Conservation (phyloP, 2,888 invertebrate species). For the Tiliacea aurago region DNA sequence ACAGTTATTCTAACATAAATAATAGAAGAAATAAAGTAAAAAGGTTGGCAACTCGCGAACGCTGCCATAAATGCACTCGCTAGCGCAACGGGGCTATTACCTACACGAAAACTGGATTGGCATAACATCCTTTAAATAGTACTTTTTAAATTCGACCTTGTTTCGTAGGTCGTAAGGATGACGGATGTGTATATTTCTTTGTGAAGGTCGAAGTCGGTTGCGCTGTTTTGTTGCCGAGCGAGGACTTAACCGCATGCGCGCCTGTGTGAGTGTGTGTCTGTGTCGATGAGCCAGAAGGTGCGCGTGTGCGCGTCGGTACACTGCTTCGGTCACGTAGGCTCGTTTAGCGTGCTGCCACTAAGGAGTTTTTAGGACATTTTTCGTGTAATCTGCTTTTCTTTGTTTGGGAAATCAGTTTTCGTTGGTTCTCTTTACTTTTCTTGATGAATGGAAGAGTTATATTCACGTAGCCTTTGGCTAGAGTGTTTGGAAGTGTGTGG, state of each 20-base stretch:
- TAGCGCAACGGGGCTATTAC: constrained; percentile 88
- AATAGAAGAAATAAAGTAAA: constrained; percentile 76
- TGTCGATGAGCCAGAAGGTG: constrained; percentile 69
- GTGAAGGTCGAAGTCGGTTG: constrained; percentile 86
- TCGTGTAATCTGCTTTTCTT: constrained; percentile 70
- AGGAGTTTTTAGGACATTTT: constrained; percentile 80
- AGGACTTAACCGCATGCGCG: constrained; percentile 80
- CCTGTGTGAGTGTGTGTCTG: constrained; percentile 76
- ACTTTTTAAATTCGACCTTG: constrained; percentile 70
- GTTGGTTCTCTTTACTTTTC: constrained; percentile 23
- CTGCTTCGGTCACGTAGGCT: constrained; percentile 89
- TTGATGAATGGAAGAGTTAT: background rate
- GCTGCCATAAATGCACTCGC: constrained; percentile 89
- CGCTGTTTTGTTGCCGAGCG: constrained; percentile 64
- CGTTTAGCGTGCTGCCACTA: constrained; percentile 74
- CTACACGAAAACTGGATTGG: constrained; percentile 52
- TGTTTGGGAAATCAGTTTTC: constrained; percentile 66
- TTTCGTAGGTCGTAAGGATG: constrained; percentile 66
- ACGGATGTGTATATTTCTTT: constrained; percentile 84
- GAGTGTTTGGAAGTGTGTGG: background rate
- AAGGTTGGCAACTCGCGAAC: constrained; percentile 85
- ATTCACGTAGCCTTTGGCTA: background rate
- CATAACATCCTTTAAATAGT: constrained; percentile 66
- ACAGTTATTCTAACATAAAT: constrained; percentile 80
- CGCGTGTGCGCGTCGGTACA: constrained; percentile 81